A percentile compares a stretch with the other conserved stretches of the same genome.
Conservation (phyloP, 2,113 vertebrate genomes). For the Cololabis saira region DNA sequence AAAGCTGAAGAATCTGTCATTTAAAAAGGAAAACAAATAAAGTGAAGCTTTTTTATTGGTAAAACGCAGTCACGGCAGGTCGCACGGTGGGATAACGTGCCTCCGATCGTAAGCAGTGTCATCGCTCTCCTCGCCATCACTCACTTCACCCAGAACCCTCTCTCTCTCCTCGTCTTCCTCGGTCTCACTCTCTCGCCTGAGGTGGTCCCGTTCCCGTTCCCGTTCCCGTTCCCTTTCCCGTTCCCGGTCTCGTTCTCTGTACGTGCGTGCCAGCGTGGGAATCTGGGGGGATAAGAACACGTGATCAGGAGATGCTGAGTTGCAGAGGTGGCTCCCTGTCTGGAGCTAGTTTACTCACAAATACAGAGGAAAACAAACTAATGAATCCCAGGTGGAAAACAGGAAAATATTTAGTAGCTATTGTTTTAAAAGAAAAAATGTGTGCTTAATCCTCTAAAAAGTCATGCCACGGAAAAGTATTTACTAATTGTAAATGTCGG, state of each 20-base stretch:
- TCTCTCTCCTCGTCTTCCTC: constrained; percentile 81
- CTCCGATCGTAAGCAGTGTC: constrained; percentile 82
- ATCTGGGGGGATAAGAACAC: constrained; percentile 48
- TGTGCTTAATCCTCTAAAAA: too few relatives aligned
- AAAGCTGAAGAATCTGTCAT: constrained; percentile 20
- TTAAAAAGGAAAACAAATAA: constrained; percentile 16
- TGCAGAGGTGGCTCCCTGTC: neutral
- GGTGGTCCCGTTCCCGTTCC: constrained; percentile 67
- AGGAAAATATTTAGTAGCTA: too few relatives aligned
- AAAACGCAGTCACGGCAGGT: constrained; percentile 71
- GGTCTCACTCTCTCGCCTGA: constrained; percentile 72
- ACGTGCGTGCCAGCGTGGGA: constrained; percentile 61
- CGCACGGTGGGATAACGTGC: constrained; percentile 64
- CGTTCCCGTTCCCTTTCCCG: neutral
- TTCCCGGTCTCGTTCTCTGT: constrained; percentile 46
- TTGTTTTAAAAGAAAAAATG: too few relatives aligned
- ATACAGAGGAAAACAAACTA: too few relatives aligned
- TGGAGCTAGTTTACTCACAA: neutral
- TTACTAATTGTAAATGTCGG: too few relatives aligned
- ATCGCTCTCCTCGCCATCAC: constrained; percentile 83
- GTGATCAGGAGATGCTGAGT: neutral
- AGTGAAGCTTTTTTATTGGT: neutral
- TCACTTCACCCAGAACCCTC: constrained; percentile 64
- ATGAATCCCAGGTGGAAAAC: too few relatives aligned
- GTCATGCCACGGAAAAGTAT: too few relatives aligned